Evolutionary conservation across 2,113 vertebrate genomes (phyloP).

Genomic region (Gymnogyps californianus): DNA sequence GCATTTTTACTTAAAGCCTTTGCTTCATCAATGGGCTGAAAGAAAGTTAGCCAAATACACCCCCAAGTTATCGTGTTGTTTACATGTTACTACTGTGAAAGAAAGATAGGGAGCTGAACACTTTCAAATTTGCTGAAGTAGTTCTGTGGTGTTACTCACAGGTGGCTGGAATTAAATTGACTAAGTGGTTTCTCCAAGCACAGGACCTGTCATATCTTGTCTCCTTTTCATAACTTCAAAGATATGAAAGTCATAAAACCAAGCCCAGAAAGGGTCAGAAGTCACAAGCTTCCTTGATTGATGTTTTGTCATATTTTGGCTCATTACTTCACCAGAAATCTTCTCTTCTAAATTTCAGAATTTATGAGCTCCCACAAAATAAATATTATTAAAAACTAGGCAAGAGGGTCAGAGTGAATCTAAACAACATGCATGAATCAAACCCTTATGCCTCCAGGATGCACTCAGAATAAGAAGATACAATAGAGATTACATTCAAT

Average conservation of each 20-base stretch:
- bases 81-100: background rate
- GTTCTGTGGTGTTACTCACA: constrained; percentile 49
- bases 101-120: background rate
- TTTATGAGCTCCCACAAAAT: constrained; percentile 21
- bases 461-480: constrained; percentile 21
- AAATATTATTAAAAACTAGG: constrained; percentile 54
- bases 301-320: constrained; percentile 71
- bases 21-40: background rate
- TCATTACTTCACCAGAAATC: constrained; percentile 47
- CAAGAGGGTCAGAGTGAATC: background rate
- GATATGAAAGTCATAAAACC: constrained; percentile 85
- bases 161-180: constrained; percentile 74
- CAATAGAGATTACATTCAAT: background rate
- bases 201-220: constrained; percentile 82
- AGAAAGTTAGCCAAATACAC: background rate
- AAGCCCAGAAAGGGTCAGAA: constrained; percentile 73
- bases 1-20: background rate
- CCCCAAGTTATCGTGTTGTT: background rate
- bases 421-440: constrained; percentile 1
- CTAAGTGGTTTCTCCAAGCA: constrained; percentile 77
- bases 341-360: constrained; percentile 38
- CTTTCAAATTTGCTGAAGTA: constrained; percentile 69
- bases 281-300: constrained; percentile 64
- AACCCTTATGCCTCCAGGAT: background rate
- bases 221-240: constrained; percentile 83